Evolutionary conservation across 2,113 vertebrate species (phyloP), one percentile per base, ranked within the genome.

Genomic region (Thomomys bottae): DNA sequence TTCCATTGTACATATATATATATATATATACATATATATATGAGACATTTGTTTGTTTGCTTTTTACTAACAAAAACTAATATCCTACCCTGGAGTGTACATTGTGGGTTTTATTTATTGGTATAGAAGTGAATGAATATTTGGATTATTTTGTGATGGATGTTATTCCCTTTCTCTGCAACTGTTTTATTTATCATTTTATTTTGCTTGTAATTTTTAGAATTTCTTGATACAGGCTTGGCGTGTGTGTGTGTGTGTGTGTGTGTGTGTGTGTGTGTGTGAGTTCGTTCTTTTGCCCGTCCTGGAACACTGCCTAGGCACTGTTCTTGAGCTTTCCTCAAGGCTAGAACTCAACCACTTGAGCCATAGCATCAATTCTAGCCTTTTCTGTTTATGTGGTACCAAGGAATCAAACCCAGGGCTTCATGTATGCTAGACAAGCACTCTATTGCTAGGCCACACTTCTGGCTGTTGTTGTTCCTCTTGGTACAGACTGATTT

Each of bases 11-110:
- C n/a, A n/a, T n/a, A n/a, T n/a, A n/a, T n/a, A n/a, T n/a, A n/a
- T n/a, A n/a, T n/a, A n/a, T n/a, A n/a, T n/a, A n/a, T n/a, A n/a
- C n/a, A n/a, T n/a, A n/a, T n/a, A n/a, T n/a, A n/a, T n/a, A n/a
- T n/a, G n/a, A n/a, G n/a, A n/a, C n/a, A n/a, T n/a, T n/a, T n/a
- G n/a, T n/a, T 49, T 49, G 9, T 49, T 49, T 49, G 45, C 97
- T 98, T 99, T 14, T 97, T 96, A 1, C 98, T 97, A 12, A 95
- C 77, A 73, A 99, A 99, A 96, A 99, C 99, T 1, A 99, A 99
- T 0, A 99, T 99, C 57, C 99, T 98, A 11, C 98, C 76, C 49
- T 98, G 98, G 30, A 99, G 97, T 72, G 98, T 99, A 8, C 98
- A 97, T 88, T 98, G 98, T 2, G 98, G 98, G 45, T 80, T 98